Evolutionary conservation across 1,140 invertebrate species (phyloP), one percentile per base, ranked within the genome.

Genomic region (Probaryconus sp.): DNA sequence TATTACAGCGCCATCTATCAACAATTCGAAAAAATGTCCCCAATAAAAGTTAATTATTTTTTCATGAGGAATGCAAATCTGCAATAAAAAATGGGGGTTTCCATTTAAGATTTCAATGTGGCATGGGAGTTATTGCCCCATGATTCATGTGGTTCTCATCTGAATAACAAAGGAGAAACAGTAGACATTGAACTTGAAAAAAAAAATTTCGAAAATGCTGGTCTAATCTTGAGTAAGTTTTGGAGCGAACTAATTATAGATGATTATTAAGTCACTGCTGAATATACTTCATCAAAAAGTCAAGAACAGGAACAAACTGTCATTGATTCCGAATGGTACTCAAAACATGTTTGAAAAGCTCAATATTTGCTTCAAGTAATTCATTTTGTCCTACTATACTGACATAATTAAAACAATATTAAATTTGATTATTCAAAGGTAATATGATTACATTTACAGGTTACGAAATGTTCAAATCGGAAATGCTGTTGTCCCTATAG

Each of bases 111-210:
- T n/a, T n/a, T n/a, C n/a, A n/a, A n/a, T n/a, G n/a, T n/a, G n/a
- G n/a, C n/a, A n/a, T n/a, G n/a, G n/a, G n/a, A n/a, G n/a, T n/a
- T n/a, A n/a, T 64, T 88, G 14, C 74, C 72, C 37, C 77, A 87
- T 78, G 85, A 88, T 51, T 42, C 70, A 58, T 87, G 67, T 78
- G 84, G 85, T 5, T 79, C 50, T 43, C 85, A 88, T 81, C 65
- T 88, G 20, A 73, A 87, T 68, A 68, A 47, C 11, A 37, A 67
- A 20, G 77, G 79, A 40, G 63, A 75, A 65, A 85, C 84, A 55
- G 76, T 78, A 45, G 78, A 86, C 76, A n/a, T 50, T 51, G 78
- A 82, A 33, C 65, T 86, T 10, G 83, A 83, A 68, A 77, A 72
- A 61, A 58, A 78, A 67, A 85, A 85, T 50, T 85, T 83, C 65